phyloP scores from a whole-genome alignment of 2,888 invertebrate species.

The Cerceris ruficornis region DNA sequence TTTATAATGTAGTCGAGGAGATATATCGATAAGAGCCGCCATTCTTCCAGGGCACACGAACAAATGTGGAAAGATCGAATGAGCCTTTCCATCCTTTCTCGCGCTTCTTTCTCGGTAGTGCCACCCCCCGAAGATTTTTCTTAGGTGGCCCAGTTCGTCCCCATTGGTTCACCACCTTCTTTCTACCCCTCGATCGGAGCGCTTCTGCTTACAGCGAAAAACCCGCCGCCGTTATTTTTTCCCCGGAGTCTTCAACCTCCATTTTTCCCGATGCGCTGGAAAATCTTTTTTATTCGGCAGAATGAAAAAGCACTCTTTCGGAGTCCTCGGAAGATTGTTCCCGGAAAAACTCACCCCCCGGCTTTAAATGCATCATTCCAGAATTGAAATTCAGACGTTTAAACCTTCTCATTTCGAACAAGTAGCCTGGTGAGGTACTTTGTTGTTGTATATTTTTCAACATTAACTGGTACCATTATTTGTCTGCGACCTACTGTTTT shows the following conservation, averaged over 20 bases:
- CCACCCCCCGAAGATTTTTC: slow-evolving; percentile 74
- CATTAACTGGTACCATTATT: no score
- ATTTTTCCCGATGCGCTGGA: not conserved
- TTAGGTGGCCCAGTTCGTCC: slow-evolving; percentile 77
- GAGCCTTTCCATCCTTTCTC: slow-evolving; percentile 61
- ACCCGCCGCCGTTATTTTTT: slow-evolving; percentile 47
- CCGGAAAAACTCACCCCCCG: no score
- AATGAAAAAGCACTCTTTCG: no score
- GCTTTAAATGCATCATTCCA: no score
- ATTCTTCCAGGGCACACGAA: slow-evolving; percentile 29
- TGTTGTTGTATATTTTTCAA: no score
- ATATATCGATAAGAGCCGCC: slow-evolving; percentile 23
- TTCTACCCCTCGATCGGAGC: slow-evolving; percentile 59
- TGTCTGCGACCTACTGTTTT: no score
- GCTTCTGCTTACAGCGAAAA: slow-evolving; percentile 38
- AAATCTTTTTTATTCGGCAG: no score
- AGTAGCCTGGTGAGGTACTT: no score
- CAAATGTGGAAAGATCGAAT: slow-evolving; percentile 56
- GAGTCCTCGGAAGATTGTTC: no score
- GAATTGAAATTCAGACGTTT: no score
- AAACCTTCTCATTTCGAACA: no score
- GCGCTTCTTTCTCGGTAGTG: slow-evolving; percentile 41
- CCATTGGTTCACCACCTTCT: slow-evolving; percentile 74
- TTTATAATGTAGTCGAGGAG: not conserved
- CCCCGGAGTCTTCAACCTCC: slow-evolving; percentile 17